Conservation (phyloP, 2,113 vertebrate genomes). For the Entelurus aequoreus region DNA sequence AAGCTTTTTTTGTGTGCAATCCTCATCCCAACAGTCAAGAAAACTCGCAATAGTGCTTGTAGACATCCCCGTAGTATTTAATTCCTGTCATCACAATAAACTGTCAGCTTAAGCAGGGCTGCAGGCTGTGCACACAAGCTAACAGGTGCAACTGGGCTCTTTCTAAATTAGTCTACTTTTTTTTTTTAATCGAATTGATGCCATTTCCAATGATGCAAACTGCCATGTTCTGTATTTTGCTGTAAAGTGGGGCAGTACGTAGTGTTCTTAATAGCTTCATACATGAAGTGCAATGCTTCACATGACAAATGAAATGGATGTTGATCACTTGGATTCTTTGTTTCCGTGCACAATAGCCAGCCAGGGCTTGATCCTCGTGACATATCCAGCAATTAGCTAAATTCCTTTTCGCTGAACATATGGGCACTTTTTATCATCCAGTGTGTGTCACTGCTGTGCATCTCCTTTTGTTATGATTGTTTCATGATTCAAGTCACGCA, state of each 20-base stretch:
- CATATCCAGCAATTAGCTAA: not conserved
- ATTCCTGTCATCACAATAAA: constrained; percentile 62
- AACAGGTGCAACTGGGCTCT: constrained; percentile 57
- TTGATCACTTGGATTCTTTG: not conserved
- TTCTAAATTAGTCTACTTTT: constrained; percentile 56
- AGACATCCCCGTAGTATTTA: constrained; percentile 59
- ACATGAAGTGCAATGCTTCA: constrained; percentile 4
- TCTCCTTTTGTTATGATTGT: not conserved
- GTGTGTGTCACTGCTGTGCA: not conserved
- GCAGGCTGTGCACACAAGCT: constrained; percentile 45
- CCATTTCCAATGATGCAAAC: constrained; percentile 47
- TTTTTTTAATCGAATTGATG: constrained; percentile 59
- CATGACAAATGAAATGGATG: constrained; percentile 20
- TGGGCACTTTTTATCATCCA: not conserved
- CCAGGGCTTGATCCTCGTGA: not conserved
- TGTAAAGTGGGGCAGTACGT: constrained; percentile 1
- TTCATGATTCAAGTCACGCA: not conserved
- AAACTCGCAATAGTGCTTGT: constrained; percentile 56
- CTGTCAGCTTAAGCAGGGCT: constrained; percentile 51
- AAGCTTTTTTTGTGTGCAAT: constrained; percentile 31
- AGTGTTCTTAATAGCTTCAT: constrained; percentile 21
- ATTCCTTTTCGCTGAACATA: not conserved
- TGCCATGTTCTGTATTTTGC: constrained; percentile 26
- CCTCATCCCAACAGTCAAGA: constrained; percentile 17
- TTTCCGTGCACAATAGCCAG: not conserved